Conservation (phyloP, 2,888 invertebrate genomes). For the Tholera decimalis region DNA sequence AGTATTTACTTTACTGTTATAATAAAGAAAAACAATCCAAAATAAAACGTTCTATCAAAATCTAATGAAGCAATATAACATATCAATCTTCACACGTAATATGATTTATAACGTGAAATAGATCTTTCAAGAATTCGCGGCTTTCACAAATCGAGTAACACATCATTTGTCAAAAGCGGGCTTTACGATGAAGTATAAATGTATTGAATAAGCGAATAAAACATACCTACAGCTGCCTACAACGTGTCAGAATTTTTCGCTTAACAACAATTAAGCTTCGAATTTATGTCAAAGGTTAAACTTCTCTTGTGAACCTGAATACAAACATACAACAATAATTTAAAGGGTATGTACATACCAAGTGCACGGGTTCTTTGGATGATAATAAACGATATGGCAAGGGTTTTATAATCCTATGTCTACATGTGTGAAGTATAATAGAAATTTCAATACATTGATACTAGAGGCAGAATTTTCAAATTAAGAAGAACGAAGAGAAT, state of each 20-base stretch:
- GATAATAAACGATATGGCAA: too few species aligned
- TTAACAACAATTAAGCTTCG: slow-evolving; percentile 10
- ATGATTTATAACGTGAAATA: slow-evolving; percentile 25
- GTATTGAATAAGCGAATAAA: slow-evolving; percentile 31
- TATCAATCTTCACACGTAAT: slow-evolving; percentile 24
- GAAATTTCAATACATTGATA: too few species aligned
- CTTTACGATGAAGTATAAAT: slow-evolving; percentile 30
- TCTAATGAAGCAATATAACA: slow-evolving; percentile 30
- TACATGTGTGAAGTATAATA: too few species aligned
- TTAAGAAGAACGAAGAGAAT: too few species aligned
- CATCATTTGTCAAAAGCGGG: slow-evolving; percentile 45
- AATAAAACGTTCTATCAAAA: slow-evolving; percentile 11
- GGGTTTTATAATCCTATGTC: too few species aligned
- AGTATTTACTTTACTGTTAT: too few species aligned
- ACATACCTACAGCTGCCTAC: slow-evolving; percentile 19
- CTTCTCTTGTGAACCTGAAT: slow-evolving; percentile 8
- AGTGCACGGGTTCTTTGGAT: too few species aligned
- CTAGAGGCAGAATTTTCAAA: too few species aligned
- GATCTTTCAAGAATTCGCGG: slow-evolving; percentile 3
- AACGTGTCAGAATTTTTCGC: slow-evolving; percentile 7
- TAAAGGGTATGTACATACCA: too few species aligned
- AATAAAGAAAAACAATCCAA: too few species aligned
- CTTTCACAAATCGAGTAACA: slow-evolving; percentile 29
- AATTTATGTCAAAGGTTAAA: slow-evolving; percentile 15
- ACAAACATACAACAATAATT: too few species aligned